phyloP scores from a whole-genome alignment of 2,113 vertebrate species.

The Sylvilagus bachmani region DNA sequence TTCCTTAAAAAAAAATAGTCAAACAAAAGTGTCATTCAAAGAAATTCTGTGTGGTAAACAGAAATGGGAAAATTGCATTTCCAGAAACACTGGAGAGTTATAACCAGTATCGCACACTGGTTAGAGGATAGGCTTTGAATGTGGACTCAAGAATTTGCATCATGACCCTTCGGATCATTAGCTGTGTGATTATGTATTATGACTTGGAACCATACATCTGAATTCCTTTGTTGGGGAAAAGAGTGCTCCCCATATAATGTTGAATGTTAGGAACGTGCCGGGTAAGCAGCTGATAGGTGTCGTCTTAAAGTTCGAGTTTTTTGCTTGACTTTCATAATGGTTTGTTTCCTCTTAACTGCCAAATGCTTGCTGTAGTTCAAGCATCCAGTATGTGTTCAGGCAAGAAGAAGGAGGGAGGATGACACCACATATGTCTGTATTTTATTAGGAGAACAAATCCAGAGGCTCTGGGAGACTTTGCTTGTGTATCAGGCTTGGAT shows the following conservation, averaged over 20 bases:
- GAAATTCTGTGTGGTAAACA: background rate
- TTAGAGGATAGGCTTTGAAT: background rate
- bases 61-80: constrained; percentile 6
- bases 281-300: background rate
- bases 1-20: constrained; percentile 15
- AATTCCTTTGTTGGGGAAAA: constrained; percentile 34
- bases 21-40: constrained; percentile 32
- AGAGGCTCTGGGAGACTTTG: background rate
- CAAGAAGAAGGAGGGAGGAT: background rate
- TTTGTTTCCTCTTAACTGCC: background rate
- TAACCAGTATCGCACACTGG: background rate
- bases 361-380: background rate
- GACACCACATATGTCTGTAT: background rate
- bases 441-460: constrained; percentile 19
- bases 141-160: background rate
- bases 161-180: background rate
- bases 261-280: background rate
- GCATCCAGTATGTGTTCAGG: background rate
- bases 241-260: background rate
- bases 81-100: background rate
- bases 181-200: background rate
- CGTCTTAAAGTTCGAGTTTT: background rate
- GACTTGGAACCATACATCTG: constrained; percentile 4
- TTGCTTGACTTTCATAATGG: background rate
- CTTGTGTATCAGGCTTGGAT: background rate